Evolutionary conservation across 2,797 vertebrate species (phyloP).

Genomic region (Sitta carolinensis): DNA sequence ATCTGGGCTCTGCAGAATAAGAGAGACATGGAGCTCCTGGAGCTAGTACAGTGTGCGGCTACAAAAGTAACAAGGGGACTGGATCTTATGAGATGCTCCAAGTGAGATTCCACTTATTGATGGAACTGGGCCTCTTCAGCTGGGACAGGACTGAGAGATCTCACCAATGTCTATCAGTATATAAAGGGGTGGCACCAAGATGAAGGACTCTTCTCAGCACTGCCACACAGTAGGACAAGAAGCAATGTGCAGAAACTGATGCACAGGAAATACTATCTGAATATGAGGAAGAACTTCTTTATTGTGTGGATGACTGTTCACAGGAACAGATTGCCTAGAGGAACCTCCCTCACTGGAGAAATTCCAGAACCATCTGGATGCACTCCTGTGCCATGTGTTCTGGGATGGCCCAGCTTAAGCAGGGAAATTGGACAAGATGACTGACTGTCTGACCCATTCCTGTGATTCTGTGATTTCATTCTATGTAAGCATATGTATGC

Average conservation of each 20-base stretch:
- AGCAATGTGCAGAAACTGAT: neutral
- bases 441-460: neutral
- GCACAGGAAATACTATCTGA: neutral
- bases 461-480: neutral
- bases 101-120: neutral
- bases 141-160: neutral
- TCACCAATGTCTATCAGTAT: neutral
- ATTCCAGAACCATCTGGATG: neutral
- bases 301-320: fast-evolving
- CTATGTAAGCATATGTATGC: neutral
- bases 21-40: neutral
- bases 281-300: neutral
- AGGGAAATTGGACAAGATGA: neutral
- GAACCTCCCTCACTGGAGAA: neutral
- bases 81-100: neutral
- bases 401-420: neutral
- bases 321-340: neutral
- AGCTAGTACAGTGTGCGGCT: fast-evolving
- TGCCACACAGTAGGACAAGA: neutral
- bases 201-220: neutral
- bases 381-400: neutral
- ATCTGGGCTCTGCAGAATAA: neutral
- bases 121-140: neutral
- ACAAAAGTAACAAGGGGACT: neutral
- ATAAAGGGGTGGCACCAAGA: neutral